phyloP scores from a whole-genome alignment of 2,113 vertebrate genomes.

The Poeciliopsis retropinna region DNA sequence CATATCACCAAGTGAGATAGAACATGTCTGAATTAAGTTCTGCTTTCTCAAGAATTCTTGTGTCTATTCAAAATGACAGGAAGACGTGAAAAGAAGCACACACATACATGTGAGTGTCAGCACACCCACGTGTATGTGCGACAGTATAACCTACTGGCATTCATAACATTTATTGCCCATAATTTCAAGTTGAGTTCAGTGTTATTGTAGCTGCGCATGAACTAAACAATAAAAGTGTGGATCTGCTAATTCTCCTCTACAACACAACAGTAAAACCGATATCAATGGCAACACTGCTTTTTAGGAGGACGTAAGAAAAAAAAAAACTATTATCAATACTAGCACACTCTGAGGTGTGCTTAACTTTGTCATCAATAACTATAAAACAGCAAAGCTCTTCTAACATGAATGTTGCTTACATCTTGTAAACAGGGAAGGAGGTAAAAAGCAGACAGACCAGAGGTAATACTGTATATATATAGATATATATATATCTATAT shows the following conservation, averaged over 20 bases:
- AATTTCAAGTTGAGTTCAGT: neutral
- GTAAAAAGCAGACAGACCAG: too few relatives aligned
- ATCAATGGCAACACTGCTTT: neutral
- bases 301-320: neutral
- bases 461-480: neutral
- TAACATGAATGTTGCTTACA: neutral
- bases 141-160: neutral
- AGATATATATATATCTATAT: too few relatives aligned
- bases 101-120: neutral
- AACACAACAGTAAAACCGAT: neutral
- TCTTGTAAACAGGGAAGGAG: too few relatives aligned
- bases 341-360: neutral
- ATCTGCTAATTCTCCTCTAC: neutral
- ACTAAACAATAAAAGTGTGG: neutral
- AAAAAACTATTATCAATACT: too few relatives aligned
- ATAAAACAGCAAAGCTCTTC: neutral
- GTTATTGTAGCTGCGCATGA: neutral
- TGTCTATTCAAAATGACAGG: neutral
- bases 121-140: neutral
- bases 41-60: slow-evolving; percentile 18
- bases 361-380: neutral
- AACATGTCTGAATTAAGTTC: slow-evolving; percentile 2
- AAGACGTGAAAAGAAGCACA: neutral
- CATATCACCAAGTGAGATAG: neutral
- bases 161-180: neutral